Evolutionary conservation across 1,140 invertebrate genomes (phyloP), one percentile per base, ranked within the genome.

Genomic region (Chironomus tepperi): DNA sequence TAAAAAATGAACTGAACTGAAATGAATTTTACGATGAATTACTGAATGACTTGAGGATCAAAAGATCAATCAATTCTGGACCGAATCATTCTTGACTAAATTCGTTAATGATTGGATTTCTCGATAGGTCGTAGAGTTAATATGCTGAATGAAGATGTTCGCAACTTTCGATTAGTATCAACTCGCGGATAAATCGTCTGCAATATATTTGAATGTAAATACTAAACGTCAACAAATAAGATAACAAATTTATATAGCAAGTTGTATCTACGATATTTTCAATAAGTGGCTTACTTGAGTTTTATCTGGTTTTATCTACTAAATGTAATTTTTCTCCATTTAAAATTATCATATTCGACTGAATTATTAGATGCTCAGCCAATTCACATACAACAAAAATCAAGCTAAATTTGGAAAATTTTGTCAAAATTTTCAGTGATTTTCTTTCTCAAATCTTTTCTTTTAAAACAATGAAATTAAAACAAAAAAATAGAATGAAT

Each of bases 271-370:
- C 15, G 47, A 57, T 57, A 15, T 2, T 34, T 57, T 57, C 8
- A 57, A 12, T n/a, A n/a, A 57, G 47, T 57, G 47, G 47, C 47
- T 57, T 57, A 57, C n/a, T 57, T 57, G 47, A 57, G 47, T 57
- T 34, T 34, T 34, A 34, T 34, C 24, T 34, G 24, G 5, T 34
- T 34, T 34, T 34, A 34, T 34, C 24, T 34, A 34, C 24, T 34
- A 34, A 34, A 34, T 34, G 24, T 34, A 34, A n/a, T n/a, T n/a
- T 34, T 34, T 57, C 47, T n/a, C 1, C 15, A 57, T 12, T n/a
- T 57, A 57, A 47, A 57, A 57, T 34, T n/a, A 57, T 57, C 5
- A 15, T 57, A 57, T 15, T 57, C n/a, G 12, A 57, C 9, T 57
- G 12, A n/a, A n/a, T 57, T 47, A 47, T 15, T 34, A 57, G n/a